Conservation (phyloP, 1,140 invertebrate genomes). For the Pararge aegeria region DNA sequence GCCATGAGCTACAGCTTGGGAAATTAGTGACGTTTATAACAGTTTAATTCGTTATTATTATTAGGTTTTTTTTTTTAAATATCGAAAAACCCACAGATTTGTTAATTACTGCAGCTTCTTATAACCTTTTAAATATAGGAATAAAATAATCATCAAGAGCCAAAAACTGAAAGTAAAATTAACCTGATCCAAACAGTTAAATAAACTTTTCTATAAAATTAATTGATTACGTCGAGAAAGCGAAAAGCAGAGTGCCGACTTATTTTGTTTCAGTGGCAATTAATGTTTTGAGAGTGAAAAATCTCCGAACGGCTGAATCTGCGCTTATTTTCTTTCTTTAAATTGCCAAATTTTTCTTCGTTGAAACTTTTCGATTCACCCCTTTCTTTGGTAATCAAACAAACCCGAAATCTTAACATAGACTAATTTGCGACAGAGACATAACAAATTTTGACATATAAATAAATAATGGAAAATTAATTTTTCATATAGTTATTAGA, state of each 20-base stretch:
- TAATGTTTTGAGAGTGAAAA: constrained; percentile 77
- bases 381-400: constrained; percentile 71
- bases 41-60: too few species aligned
- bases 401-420: constrained; percentile 45
- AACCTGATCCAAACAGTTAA: constrained; percentile 7
- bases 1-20: too few species aligned
- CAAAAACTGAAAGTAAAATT: background rate
- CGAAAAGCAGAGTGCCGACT: constrained; percentile 61
- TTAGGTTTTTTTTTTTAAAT: too few species aligned
- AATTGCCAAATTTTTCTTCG: constrained; percentile 73
- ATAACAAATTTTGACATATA: background rate
- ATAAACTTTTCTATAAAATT: constrained; percentile 10
- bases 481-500: too few species aligned
- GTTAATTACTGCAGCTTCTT: too few species aligned
- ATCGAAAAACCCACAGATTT: too few species aligned
- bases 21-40: too few species aligned
- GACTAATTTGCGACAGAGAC: constrained; percentile 36
- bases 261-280: constrained; percentile 73
- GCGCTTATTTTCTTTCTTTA: constrained; percentile 66
- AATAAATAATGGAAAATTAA: background rate
- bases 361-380: constrained; percentile 73
- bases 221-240: constrained; percentile 27
- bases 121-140: too few species aligned
- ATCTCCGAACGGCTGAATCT: constrained; percentile 60
- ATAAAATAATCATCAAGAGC: too few species aligned